These are phyloP conservation scores for Pachyuromys duprasi DNA, from an alignment of 2,797 vertebrate genomes.

Conservation along the genomic window DNA sequence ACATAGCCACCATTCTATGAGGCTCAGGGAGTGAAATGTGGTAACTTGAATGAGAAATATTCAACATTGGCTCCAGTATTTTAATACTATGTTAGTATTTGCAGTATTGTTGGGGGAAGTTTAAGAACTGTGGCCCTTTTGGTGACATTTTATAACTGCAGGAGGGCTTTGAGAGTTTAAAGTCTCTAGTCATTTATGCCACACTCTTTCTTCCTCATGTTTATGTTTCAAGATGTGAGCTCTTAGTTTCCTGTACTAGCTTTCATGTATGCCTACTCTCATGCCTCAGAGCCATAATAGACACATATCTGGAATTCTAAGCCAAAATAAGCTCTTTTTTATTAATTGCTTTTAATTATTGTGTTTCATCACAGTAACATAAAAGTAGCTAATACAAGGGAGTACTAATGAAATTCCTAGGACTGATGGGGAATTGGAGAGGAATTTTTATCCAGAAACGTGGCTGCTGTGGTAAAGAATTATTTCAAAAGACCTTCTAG, in stretches of 20 bases:
- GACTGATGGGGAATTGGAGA: background rate
- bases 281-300: background rate
- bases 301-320: background rate
- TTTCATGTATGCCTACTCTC: too few species aligned
- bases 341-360: background rate
- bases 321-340: background rate
- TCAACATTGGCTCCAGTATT: background rate
- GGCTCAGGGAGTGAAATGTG: background rate
- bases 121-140: background rate
- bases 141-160: background rate
- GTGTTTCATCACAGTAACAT: background rate
- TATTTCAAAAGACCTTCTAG: too few species aligned
- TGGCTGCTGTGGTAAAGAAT: too few species aligned
- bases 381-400: background rate
- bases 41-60: background rate
- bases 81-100: background rate
- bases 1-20: background rate
- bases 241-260: background rate
- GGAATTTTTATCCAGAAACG: too few species aligned
- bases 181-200: background rate
- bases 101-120: background rate
- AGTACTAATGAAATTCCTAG: background rate
- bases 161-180: background rate
- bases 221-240: background rate
- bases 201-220: background rate